Percentiles rank a stretch among this genome's conserved stretches.
These are phyloP conservation scores for Picathartes gymnocephalus DNA, from an alignment of 2,113 vertebrate species.

Conservation along the genomic window DNA sequence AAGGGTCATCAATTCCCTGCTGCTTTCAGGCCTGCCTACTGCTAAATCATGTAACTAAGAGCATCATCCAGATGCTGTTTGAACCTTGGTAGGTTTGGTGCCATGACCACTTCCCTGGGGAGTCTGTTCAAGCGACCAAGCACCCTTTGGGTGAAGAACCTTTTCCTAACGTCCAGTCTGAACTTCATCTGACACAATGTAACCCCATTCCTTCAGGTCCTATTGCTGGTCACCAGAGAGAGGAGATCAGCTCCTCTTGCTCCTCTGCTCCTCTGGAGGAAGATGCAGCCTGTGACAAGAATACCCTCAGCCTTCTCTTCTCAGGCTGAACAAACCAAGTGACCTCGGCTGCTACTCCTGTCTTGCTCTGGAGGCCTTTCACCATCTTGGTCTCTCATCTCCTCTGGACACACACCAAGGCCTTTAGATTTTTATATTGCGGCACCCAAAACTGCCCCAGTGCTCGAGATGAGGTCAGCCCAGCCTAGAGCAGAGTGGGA, in stretches of 20 bases:
- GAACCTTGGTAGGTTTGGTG: neutral
- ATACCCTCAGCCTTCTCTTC: neutral
- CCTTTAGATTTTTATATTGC: neutral
- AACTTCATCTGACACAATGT: neutral
- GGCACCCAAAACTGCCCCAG: fast-evolving
- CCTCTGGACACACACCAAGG: neutral
- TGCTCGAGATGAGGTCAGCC: fast-evolving
- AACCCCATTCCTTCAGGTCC: neutral
- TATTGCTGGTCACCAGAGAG: neutral
- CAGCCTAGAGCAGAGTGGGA: neutral
- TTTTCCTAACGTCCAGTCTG: neutral
- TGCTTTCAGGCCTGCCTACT: neutral
- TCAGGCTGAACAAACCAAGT: neutral
- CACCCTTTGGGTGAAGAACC: neutral
- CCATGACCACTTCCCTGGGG: neutral
- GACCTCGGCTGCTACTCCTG: neutral
- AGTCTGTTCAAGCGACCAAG: neutral
- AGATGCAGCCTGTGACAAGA: neutral
- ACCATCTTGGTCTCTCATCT: neutral
- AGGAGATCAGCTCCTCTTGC: neutral
- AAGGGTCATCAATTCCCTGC: neutral
- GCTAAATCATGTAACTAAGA: neutral
- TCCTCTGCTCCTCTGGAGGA: neutral
- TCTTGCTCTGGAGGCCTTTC: neutral
- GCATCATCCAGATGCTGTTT: neutral